Conservation (phyloP, 2,797 vertebrate genomes). For the Setipinna tenuifilis region DNA sequence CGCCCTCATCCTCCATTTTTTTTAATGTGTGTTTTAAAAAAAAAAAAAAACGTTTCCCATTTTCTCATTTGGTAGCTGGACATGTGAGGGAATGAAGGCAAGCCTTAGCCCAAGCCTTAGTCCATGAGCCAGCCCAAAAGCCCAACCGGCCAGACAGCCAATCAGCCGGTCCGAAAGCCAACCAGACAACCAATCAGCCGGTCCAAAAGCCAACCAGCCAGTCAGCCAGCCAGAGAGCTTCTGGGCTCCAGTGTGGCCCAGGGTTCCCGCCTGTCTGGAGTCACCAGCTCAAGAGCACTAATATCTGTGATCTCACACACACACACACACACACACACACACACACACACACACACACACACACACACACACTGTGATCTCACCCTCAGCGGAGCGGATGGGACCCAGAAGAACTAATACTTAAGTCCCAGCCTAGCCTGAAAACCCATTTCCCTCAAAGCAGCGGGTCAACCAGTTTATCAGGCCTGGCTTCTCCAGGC, state of each 20-base stretch:
- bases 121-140: constrained; percentile 59
- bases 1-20: neutral
- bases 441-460: constrained; percentile 13
- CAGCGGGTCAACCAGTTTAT: neutral
- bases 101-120: constrained; percentile 59
- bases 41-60: neutral
- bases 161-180: constrained; percentile 3
- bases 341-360: neutral
- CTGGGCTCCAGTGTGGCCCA: constrained; percentile 40
- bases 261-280: constrained; percentile 60
- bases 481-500: neutral
- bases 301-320: neutral
- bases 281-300: constrained; percentile 34
- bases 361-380: neutral
- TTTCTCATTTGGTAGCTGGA: constrained; percentile 4
- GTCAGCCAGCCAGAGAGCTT: constrained; percentile 35
- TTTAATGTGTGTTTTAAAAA: too few species aligned
- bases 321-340: constrained; percentile 9
- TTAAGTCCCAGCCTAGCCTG: neutral
- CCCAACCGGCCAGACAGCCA: constrained; percentile 12
- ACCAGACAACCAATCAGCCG: constrained; percentile 30
- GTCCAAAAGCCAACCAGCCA: neutral
- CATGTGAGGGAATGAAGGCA: constrained; percentile 37
- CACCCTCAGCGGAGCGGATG: neutral
- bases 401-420: constrained; percentile 22